These are phyloP conservation scores for Vulpes lagopus DNA, from an alignment of 2,113 vertebrate genomes.

Conservation along the genomic window DNA sequence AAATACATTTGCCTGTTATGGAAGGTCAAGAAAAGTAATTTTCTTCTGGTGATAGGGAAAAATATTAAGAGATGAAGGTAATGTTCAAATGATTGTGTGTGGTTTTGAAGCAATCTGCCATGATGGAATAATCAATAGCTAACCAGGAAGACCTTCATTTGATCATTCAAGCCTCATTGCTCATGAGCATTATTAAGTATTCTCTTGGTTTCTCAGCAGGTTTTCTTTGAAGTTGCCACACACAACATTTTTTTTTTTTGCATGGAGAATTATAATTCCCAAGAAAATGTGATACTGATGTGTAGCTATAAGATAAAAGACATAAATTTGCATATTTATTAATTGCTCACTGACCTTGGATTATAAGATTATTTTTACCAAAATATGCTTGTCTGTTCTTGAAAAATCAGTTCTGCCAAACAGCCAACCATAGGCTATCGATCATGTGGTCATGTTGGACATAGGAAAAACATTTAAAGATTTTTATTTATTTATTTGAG, in stretches of 20 bases:
- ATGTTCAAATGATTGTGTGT: slow-evolving; percentile 55
- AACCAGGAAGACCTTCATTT: slow-evolving; percentile 63
- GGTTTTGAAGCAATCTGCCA: slow-evolving; percentile 65
- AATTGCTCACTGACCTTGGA: not conserved
- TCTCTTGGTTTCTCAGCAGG: slow-evolving; percentile 68
- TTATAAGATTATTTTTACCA: slow-evolving; percentile 1
- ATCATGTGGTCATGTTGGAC: not conserved
- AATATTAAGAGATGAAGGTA: slow-evolving; percentile 46
- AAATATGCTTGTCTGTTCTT: not conserved
- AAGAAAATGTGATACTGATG: slow-evolving; percentile 9
- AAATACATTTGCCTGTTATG: slow-evolving; percentile 37
- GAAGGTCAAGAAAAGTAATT: slow-evolving; percentile 65
- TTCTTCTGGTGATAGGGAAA: slow-evolving; percentile 17
- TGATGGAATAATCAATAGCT: slow-evolving; percentile 72
- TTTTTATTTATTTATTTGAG: no score
- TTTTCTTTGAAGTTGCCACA: slow-evolving; percentile 69
- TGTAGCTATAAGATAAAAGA: slow-evolving; percentile 41
- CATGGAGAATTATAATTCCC: slow-evolving; percentile 53
- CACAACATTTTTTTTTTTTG: slow-evolving; percentile 67
- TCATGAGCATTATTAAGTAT: slow-evolving; percentile 70
- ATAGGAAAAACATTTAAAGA: not conserved
- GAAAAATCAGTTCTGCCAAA: slow-evolving; percentile 44
- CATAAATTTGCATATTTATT: not conserved
- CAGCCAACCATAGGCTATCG: not conserved
- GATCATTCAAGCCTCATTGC: slow-evolving; percentile 59